Conservation (phyloP, 1,140 invertebrate species). For the Neelides sp. region DNA sequence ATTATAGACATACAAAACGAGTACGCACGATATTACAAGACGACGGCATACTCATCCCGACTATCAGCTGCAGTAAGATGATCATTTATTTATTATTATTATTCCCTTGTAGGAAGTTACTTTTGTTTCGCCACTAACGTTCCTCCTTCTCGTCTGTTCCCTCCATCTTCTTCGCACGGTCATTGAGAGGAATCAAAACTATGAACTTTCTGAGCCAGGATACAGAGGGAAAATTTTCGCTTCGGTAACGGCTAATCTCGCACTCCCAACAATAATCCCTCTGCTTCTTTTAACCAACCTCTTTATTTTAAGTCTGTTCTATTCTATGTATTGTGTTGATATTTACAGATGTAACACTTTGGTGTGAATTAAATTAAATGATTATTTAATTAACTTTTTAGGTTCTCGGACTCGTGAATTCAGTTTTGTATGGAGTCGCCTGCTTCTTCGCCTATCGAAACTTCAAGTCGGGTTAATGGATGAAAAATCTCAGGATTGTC, state of each 20-base stretch:
- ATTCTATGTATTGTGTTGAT: neutral
- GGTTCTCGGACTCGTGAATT: constrained; percentile 56
- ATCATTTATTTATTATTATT: constrained; percentile 21
- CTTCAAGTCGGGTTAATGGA: constrained; percentile 55
- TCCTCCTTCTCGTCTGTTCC: constrained; percentile 28
- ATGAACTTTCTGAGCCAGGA: constrained; percentile 17
- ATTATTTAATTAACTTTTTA: constrained; percentile 36
- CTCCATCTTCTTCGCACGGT: constrained; percentile 11
- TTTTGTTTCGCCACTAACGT: constrained; percentile 18
- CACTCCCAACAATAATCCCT: neutral
- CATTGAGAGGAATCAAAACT: constrained; percentile 8
- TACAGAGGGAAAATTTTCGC: constrained; percentile 29
- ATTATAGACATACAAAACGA: constrained; percentile 11
- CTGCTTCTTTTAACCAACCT: constrained; percentile 1
- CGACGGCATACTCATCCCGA: constrained; percentile 11
- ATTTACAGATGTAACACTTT: neutral
- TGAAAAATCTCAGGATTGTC: no score
- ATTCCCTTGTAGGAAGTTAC: constrained; percentile 20
- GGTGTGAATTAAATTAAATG: constrained; percentile 4
- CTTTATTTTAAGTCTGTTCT: neutral
- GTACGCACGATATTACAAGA: constrained; percentile 1
- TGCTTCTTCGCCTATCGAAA: constrained; percentile 55
- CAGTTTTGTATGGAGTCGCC: constrained; percentile 57
- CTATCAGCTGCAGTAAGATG: constrained; percentile 53
- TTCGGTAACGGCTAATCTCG: constrained; percentile 23